Percentiles rank a stretch among this genome's conserved stretches.
phyloP scores from a whole-genome alignment of 2,888 invertebrate genomes.

The Electrophaes corylata region DNA sequence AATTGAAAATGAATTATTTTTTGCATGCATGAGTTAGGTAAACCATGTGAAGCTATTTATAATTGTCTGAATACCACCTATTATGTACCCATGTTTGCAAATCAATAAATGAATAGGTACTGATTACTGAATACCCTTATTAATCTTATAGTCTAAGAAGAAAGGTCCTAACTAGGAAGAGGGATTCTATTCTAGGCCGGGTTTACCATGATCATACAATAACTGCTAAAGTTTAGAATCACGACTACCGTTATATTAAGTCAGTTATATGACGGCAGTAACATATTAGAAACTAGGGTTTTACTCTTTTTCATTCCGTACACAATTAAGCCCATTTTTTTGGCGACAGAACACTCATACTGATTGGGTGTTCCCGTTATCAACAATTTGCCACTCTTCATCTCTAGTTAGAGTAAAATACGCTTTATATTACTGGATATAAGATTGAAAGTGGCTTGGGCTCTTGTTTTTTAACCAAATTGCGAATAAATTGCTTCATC shows the following conservation, averaged over 20 bases:
- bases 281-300: background rate
- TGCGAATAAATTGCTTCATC: too few species aligned
- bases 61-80: too few species aligned
- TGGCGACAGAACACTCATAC: conserved; percentile 35
- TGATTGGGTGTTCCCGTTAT: conserved; percentile 48
- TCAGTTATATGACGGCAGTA: background rate
- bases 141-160: too few species aligned
- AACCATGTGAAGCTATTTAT: too few species aligned
- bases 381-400: background rate
- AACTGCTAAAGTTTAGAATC: background rate
- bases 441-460: background rate
- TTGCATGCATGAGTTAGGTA: too few species aligned
- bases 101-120: too few species aligned
- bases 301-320: conserved; percentile 30
- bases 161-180: too few species aligned
- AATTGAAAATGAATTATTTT: too few species aligned
- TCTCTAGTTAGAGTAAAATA: background rate
- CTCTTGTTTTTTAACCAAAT: background rate
- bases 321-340: conserved; percentile 34
- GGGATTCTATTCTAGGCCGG: too few species aligned
- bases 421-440: background rate
- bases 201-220: too few species aligned
- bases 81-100: too few species aligned
- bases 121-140: too few species aligned
- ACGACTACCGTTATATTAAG: background rate